These are phyloP conservation scores for Oreochromis niloticus DNA, from an alignment of 2,113 vertebrate species.

Conservation along the genomic window DNA sequence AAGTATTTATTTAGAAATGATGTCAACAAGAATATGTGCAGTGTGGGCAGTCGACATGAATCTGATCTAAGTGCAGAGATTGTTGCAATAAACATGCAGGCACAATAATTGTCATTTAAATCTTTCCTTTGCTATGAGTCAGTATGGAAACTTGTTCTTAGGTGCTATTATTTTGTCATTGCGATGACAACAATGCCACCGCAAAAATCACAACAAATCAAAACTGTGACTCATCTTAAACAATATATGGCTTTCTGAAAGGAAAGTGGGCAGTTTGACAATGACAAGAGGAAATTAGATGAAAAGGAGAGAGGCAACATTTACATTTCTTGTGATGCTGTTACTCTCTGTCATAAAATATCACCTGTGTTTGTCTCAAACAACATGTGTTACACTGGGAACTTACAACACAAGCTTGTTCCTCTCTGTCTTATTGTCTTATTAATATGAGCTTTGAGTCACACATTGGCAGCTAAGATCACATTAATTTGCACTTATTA, in stretches of 20 bases:
- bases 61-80: neutral
- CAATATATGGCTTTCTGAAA: neutral
- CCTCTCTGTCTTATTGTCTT: neutral
- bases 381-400: neutral
- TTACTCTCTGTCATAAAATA: neutral
- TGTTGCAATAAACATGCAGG: neutral
- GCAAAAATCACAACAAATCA: slow-evolving; percentile 2
- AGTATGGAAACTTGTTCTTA: neutral
- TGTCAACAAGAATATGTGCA: neutral
- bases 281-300: neutral
- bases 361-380: neutral
- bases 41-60: neutral
- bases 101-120: neutral
- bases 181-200: neutral
- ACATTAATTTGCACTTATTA: neutral
- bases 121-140: neutral
- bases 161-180: neutral
- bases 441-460: neutral
- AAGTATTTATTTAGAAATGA: neutral
- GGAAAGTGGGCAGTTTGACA: neutral
- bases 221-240: slow-evolving; percentile 6
- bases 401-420: neutral
- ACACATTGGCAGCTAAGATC: neutral
- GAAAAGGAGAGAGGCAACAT: neutral
- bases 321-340: neutral